Evolutionary conservation across 2,113 vertebrate genomes (phyloP).

Genomic region (Macaca nemestrina): DNA sequence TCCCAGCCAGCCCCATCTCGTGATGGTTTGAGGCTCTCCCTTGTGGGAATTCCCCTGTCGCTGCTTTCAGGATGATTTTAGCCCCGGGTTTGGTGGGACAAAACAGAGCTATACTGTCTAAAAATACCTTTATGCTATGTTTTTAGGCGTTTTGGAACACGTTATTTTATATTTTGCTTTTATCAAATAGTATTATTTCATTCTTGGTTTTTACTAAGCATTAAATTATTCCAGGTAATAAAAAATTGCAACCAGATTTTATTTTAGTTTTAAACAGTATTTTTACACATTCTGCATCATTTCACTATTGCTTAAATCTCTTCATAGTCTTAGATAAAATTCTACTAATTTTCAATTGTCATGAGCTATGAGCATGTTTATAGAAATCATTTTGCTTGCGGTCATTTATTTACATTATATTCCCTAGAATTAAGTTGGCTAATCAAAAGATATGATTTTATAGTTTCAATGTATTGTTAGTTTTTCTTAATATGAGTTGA

Average conservation of each 20-base stretch:
- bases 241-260: too few species aligned
- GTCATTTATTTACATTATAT: neutral
- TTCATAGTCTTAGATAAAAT: slow-evolving; percentile 2
- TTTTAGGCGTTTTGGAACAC: neutral
- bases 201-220: neutral
- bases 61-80: neutral
- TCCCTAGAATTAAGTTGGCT: neutral
- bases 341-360: neutral
- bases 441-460: neutral
- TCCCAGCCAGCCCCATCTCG: neutral
- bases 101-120: neutral
- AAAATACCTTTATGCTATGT: neutral
- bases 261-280: neutral
- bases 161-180: slow-evolving; percentile 21
- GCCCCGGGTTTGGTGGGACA: neutral
- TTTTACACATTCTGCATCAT: neutral
- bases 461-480: neutral
- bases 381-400: neutral
- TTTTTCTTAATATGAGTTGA: neutral
- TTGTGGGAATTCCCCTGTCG: neutral
- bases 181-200: neutral
- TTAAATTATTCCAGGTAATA: neutral
- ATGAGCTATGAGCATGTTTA: neutral
- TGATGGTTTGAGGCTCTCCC: neutral
- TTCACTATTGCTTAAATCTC: neutral